Evolutionary conservation across 2,797 vertebrate species (phyloP).

Genomic region (Spheniscus humboldti): DNA sequence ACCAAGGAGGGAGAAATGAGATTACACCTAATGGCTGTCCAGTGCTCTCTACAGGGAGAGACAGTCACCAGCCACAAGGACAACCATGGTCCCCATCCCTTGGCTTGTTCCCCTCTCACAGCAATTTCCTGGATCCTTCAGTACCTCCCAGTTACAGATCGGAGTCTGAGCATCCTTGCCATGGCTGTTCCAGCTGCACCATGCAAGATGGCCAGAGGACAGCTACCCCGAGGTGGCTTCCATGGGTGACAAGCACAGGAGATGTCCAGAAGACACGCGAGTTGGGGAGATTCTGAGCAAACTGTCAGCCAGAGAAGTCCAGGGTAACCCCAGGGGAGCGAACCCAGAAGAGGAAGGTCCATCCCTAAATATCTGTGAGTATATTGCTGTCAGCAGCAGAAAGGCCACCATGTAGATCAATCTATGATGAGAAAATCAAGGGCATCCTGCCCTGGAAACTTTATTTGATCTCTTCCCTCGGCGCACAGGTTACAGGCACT

Average conservation of each 20-base stretch:
- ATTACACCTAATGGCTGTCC: not conserved
- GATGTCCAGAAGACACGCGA: accelerated
- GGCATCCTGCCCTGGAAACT: not conserved
- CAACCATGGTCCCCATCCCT: not conserved
- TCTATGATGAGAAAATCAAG: not conserved
- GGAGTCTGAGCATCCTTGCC: not conserved
- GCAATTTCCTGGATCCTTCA: not conserved
- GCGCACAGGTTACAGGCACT: accelerated
- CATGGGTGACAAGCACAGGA: not conserved
- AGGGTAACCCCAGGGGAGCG: not conserved
- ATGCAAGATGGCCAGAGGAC: not conserved
- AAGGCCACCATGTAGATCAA: not conserved
- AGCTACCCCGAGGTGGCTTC: accelerated
- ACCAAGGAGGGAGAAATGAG: not conserved
- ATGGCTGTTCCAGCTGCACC: not conserved
- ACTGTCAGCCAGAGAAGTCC: not conserved
- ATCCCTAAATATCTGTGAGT: not conserved
- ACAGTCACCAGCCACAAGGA: not conserved
- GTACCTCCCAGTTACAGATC: not conserved
- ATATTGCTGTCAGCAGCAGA: not conserved
- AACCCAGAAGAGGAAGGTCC: not conserved
- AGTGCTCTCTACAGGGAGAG: not conserved
- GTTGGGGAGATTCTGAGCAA: not conserved
- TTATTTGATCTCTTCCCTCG: not conserved
- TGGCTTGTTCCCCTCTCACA: not conserved